phyloP scores from a whole-genome alignment of 2,113 vertebrate species.

The Equus przewalskii region DNA sequence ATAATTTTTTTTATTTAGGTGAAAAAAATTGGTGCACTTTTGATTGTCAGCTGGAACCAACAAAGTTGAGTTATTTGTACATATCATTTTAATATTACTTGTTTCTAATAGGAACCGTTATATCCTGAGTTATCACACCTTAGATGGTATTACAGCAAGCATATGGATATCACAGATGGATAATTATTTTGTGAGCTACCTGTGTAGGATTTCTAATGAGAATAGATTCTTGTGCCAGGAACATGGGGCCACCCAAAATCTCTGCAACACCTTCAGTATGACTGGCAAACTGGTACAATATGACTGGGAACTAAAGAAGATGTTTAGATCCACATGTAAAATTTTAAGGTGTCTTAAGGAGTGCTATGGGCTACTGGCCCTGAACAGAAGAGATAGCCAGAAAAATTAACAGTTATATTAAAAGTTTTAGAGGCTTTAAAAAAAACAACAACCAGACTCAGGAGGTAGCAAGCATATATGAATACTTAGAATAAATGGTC shows the following conservation, averaged over 20 bases:
- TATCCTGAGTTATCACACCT: fast-evolving
- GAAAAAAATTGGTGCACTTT: not conserved
- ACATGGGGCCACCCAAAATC: fast-evolving
- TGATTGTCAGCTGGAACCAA: not conserved
- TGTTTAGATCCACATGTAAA: fast-evolving
- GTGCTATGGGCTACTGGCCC: not conserved
- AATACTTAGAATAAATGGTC: fast-evolving
- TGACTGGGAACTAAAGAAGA: not conserved
- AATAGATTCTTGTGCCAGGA: not conserved
- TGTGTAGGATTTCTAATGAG: fast-evolving
- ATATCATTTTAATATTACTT: fast-evolving
- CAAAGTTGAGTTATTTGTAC: fast-evolving
- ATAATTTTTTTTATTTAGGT: not conserved
- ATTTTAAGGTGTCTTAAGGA: fast-evolving
- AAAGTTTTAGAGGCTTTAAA: not conserved
- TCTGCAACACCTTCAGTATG: fast-evolving
- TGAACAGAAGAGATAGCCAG: not conserved
- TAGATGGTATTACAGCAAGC: fast-evolving
- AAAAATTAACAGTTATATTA: not conserved
- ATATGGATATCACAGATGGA: fast-evolving
- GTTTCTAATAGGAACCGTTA: fast-evolving
- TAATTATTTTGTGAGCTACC: not conserved
- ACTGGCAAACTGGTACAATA: not conserved
- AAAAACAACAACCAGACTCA: not conserved
- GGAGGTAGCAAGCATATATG: not conserved